Conservation (phyloP, 1,140 invertebrate species). For the Charaxes varanes region DNA sequence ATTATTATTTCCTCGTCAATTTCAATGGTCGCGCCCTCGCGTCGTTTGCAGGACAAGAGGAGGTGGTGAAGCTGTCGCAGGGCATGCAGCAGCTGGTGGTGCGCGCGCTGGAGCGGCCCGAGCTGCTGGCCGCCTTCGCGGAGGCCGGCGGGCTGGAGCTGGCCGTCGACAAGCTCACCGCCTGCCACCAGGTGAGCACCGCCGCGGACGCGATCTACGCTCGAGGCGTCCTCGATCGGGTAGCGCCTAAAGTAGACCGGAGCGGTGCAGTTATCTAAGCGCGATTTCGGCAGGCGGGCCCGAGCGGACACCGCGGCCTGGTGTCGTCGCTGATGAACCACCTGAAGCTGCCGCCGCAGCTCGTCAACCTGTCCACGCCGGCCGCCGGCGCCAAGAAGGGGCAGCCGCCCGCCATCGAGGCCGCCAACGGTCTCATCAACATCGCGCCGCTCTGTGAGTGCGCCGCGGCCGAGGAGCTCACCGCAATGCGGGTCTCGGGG, state of each 20-base stretch:
- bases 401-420: conserved; percentile 69
- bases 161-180: conserved; percentile 69
- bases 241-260: too few species aligned
- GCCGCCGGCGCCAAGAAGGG: conserved; percentile 75
- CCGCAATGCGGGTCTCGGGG: background rate
- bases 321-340: conserved; percentile 70
- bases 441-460: conserved; percentile 88
- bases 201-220: too few species aligned
- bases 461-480: background rate
- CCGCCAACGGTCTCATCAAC: conserved; percentile 84
- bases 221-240: too few species aligned
- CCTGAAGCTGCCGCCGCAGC: conserved; percentile 60
- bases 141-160: conserved; percentile 55
- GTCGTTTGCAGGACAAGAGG: conserved; percentile 56
- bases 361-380: conserved; percentile 73
- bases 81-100: conserved; percentile 60
- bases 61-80: conserved; percentile 55
- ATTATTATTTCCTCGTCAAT: too few species aligned
- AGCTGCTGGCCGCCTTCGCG: conserved; percentile 54
- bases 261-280: too few species aligned
- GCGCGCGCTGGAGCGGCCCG: conserved; percentile 53
- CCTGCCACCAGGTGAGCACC: conserved; percentile 50
- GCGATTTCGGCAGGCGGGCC: conserved; percentile 37
- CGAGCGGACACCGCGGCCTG: conserved; percentile 56
- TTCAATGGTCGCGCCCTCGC: too few species aligned